Percentiles rank a stretch among this genome's conserved stretches.
Conservation (phyloP, 2,888 invertebrate species). For the Dynastes grantii region DNA sequence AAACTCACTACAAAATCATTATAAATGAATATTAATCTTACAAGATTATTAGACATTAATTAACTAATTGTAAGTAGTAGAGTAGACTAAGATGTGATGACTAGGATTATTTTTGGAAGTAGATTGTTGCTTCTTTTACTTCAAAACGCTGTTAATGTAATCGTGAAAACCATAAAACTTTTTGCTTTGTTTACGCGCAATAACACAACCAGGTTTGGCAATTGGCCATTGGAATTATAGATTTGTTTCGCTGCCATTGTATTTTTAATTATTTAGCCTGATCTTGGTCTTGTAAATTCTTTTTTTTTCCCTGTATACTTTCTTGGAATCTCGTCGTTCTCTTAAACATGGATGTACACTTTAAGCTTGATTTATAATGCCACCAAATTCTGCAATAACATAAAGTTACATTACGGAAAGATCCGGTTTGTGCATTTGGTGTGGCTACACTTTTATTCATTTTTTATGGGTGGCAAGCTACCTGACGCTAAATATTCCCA, state of each 20-base stretch:
- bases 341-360: conserved; percentile 35
- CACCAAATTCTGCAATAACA: conserved; percentile 34
- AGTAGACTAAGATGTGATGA: too few species aligned
- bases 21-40: too few species aligned
- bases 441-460: conserved; percentile 18
- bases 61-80: too few species aligned
- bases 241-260: neutral
- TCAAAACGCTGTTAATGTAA: too few species aligned
- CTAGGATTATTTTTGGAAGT: too few species aligned
- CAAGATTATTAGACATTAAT: too few species aligned
- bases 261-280: conserved; percentile 37
- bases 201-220: too few species aligned
- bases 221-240: too few species aligned
- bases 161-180: too few species aligned
- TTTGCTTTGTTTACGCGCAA: too few species aligned
- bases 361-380: conserved; percentile 38
- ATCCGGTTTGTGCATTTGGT: conserved; percentile 28
- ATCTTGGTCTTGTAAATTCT: neutral
- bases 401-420: conserved; percentile 34
- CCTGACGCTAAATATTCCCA: conserved; percentile 10
- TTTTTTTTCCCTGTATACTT: conserved; percentile 10
- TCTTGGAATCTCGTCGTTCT: conserved; percentile 10
- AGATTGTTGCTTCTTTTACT: too few species aligned
- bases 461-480: neutral
- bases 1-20: too few species aligned